Evolutionary conservation across 2,113 vertebrate species (phyloP).

Genomic region (Saccopteryx leptura): DNA sequence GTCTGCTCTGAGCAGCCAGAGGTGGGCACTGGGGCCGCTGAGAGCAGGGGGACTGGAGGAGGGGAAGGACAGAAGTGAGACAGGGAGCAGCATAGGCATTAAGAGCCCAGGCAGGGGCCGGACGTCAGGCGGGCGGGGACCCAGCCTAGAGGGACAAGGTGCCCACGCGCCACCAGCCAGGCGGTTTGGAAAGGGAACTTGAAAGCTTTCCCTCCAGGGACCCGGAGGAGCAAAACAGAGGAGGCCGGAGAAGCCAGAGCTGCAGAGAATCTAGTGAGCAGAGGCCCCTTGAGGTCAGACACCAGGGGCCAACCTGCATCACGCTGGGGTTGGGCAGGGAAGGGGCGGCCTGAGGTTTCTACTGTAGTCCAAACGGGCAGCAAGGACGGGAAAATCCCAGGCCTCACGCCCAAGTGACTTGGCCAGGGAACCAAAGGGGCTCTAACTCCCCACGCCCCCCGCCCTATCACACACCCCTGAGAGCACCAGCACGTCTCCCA

Average conservation of each 20-base stretch:
- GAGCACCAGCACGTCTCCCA: not conserved
- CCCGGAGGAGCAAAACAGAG: not conserved
- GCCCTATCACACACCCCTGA: fast-evolving
- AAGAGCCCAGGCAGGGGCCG: fast-evolving
- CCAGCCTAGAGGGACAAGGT: not conserved
- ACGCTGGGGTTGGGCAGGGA: not conserved
- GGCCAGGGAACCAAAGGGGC: not conserved
- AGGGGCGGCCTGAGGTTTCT: not conserved
- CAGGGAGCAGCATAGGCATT: not conserved
- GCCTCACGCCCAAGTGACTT: fast-evolving
- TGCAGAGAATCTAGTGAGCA: not conserved
- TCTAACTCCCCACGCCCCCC: not conserved
- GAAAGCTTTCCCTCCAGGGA: not conserved
- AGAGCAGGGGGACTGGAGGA: not conserved
- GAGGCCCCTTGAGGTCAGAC: not conserved
- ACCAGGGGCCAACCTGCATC: not conserved
- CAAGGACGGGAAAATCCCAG: not conserved
- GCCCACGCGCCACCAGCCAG: fast-evolving
- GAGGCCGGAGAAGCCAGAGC: not conserved
- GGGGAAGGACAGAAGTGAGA: fast-evolving
- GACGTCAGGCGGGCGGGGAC: not conserved
- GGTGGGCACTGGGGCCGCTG: not conserved
- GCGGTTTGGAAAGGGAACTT: not conserved
- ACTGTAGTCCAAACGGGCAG: not conserved
- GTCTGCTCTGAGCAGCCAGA: not conserved